Percentiles rank a stretch among this genome's conserved stretches.
These are phyloP conservation scores for Halichoerus grypus DNA, from an alignment of 2,113 vertebrate genomes.

Conservation along the genomic window DNA sequence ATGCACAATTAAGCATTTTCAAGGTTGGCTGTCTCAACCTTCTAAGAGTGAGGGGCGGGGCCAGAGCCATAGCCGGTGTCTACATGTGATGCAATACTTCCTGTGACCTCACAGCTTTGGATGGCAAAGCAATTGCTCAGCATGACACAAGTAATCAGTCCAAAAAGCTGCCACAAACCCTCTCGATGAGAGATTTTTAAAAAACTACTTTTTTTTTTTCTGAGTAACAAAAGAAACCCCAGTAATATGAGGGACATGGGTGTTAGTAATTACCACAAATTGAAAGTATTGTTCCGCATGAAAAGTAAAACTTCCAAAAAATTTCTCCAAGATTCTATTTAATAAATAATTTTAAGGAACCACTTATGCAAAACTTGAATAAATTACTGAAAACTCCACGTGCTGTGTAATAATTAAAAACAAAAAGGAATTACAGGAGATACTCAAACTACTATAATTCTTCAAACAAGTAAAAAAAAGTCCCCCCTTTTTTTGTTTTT, in stretches of 20 bases:
- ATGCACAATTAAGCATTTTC: not conserved
- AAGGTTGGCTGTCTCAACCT: not conserved
- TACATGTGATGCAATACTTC: not conserved
- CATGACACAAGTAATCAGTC: not conserved
- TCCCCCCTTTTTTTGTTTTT: not conserved
- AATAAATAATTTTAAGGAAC: constrained; percentile 58
- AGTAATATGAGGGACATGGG: not conserved
- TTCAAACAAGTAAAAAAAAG: constrained; percentile 71
- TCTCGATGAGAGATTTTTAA: not conserved
- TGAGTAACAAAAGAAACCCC: constrained; percentile 35
- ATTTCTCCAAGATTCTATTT: constrained; percentile 46
- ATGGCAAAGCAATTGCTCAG: not conserved
- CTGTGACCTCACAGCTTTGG: not conserved
- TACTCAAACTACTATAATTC: constrained; percentile 74
- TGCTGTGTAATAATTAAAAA: constrained; percentile 50
- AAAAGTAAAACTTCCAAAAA: constrained; percentile 66
- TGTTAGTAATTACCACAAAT: not conserved
- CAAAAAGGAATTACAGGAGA: constrained; percentile 70
- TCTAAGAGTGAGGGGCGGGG: constrained; percentile 10
- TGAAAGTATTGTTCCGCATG: constrained; percentile 15
- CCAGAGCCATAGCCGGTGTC: not conserved
- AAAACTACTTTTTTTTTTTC: not conserved
- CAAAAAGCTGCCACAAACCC: constrained; percentile 24
- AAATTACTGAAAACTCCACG: constrained; percentile 53
- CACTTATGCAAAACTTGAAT: constrained; percentile 57